Base-by-base conservation (phyloP, 2,113 vertebrate genomes). In the Eira barbara region DNA sequence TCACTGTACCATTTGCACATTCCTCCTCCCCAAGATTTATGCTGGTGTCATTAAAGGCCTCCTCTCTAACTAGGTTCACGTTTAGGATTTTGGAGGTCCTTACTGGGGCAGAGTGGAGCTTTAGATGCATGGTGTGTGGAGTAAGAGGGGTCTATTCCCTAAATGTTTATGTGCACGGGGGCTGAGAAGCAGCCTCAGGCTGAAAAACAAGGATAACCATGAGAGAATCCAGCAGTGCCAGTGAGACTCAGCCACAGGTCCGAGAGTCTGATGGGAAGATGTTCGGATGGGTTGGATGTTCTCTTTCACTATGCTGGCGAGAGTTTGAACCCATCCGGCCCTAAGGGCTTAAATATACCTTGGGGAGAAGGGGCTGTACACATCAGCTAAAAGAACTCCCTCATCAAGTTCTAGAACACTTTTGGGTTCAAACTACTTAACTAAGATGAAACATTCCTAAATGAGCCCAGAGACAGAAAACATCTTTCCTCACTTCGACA, bases 11-110 rank as follows among this genome's bases (percentile, higher is more conserved):
- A 63, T 39, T 13, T 86, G 61, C 10, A 55, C 29, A n/a, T 61
- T 42, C 34, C 67, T 45, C 57, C 6, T 84, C 39, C 57, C 29
- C 47, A 36, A 74, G 36, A 76, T 61, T 61, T 25, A 67, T 47
- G 45, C 21, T 59, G 14, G 21, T 31, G 95, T 97, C 80, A 27
- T 25, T 69, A 63, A 93, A 59, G 61, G 42, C 39, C n/a, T 92
- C 31, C 36, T 36, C 47, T 71, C 29, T 83, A 76, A 5, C 4
- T 11, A 45, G 11, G 20, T 76, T 84, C 82, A 69, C 8, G 11
- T 83, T 92, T 31, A 57, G 36, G 71, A 81, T 42, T 67, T 23
- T 31, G 17, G 27, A 79, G 21, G 57, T 76, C 23, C 29, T 71
- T 1, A 0, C 0, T 25, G 29, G 34, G 12, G 69, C 23, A 90